phyloP scores from a whole-genome alignment of 2,888 invertebrate species.

The Agonopterix heracliana region DNA sequence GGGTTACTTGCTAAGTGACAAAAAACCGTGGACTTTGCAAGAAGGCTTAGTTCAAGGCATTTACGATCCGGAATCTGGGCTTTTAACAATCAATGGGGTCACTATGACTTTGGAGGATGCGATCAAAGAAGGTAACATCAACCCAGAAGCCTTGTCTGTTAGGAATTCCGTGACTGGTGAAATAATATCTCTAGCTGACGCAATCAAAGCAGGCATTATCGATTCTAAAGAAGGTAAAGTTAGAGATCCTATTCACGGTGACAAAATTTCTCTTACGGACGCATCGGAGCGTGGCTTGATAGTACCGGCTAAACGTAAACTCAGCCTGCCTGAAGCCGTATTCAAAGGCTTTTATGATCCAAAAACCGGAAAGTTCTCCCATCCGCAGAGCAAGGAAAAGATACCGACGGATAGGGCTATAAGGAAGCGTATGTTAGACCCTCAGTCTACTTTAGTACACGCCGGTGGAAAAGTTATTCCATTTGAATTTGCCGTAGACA shows the following conservation, averaged over 20 bases:
- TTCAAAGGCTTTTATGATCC: constrained; percentile 94
- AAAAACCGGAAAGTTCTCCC: constrained; percentile 87
- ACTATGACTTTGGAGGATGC: constrained; percentile 84
- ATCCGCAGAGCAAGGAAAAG: constrained; percentile 86
- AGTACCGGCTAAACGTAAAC: constrained; percentile 87
- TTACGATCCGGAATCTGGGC: constrained; percentile 85
- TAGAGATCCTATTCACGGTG: constrained; percentile 83
- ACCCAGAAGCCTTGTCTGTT: constrained; percentile 84
- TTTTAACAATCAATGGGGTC: constrained; percentile 81
- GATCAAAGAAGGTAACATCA: constrained; percentile 84
- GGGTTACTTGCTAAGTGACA: constrained; percentile 86
- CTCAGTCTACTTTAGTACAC: constrained; percentile 89
- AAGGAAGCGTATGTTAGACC: constrained; percentile 88
- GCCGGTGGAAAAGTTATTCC: constrained; percentile 88
- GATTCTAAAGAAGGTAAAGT: constrained; percentile 88
- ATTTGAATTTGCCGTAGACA: constrained; percentile 87
- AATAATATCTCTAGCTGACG: constrained; percentile 86
- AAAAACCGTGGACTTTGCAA: constrained; percentile 87
- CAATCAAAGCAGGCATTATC: constrained; percentile 84
- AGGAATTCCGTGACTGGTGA: constrained; percentile 88
- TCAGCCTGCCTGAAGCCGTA: constrained; percentile 92
- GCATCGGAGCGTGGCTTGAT: constrained; percentile 90
- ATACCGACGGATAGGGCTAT: constrained; percentile 89
- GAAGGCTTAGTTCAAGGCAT: constrained; percentile 88
- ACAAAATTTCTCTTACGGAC: constrained; percentile 86